Evolutionary conservation across 2,113 vertebrate genomes (phyloP), one percentile per base, ranked within the genome.

Genomic region (Gallinago jamesoni): DNA sequence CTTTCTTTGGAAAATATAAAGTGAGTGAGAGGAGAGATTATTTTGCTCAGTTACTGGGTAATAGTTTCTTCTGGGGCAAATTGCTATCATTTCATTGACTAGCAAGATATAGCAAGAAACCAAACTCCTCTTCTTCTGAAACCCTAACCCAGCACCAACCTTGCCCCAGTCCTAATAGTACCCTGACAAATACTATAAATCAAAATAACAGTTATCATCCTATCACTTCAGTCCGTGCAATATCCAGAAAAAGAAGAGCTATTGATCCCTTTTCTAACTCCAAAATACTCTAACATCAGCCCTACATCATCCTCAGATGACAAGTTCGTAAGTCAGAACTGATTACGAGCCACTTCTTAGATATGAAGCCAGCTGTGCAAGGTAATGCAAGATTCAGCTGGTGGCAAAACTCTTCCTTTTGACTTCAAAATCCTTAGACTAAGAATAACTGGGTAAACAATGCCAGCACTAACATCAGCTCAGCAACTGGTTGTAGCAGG

Each of bases 1-100:
- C 98, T 9, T 94, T 98, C 66, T 96, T 98, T 92, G 98, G 96
- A 72, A 98, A 97, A 97, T 98, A 99, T 83, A 99, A 99, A 97
- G 98, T 99, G 53, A 96, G 96, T 92, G 75, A 82, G 70, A 60
- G 20, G 31, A 80, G 20, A 84, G 66, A 33, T 7, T 67, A 39
- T 56, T 87, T 93, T 59, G 17, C 68, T 45, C 31, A 50, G 0
- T 75, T 80, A 27, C 16, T 52, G 52, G 35, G 52, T 73, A 72
- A 43, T 35, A 25, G 23, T 78, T 55, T 88, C n/a, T 74, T 67
- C 47, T 86, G 50, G 28, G 35, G 35, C 30, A 92, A 90, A 62
- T 83, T 35, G 53, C 31, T 11, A 8, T 78, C 8, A 67, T 80
- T 84, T 63, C 39, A 63, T 50, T 72, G 53, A 72, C 14, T 55